Percentiles rank a stretch among this genome's conserved stretches.
These are phyloP conservation scores for Pipistrellus pygmaeus DNA, from an alignment of 2,797 vertebrate genomes.

Conservation along the genomic window DNA sequence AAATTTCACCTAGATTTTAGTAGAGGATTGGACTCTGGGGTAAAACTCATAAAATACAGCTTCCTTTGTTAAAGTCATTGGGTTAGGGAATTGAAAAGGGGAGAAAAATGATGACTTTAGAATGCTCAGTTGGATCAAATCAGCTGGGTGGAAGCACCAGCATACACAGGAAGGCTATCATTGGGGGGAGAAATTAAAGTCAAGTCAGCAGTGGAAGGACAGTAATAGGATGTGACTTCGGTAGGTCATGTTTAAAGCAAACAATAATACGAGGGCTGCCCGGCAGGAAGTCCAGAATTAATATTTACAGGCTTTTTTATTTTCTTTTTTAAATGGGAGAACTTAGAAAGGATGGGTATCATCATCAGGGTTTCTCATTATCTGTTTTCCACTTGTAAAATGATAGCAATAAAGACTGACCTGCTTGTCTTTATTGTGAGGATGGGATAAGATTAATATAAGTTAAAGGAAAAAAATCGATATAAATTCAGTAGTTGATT, in stretches of 20 bases:
- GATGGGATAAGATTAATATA: background rate
- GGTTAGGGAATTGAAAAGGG: conserved; percentile 65
- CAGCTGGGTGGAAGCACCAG: background rate
- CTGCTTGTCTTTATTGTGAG: conserved; percentile 11
- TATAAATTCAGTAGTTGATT: background rate
- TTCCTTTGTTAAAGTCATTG: conserved; percentile 65
- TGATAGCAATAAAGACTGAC: conserved; percentile 18
- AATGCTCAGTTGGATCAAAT: conserved; percentile 61
- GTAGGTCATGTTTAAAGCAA: background rate
- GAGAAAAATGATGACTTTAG: conserved; percentile 35
- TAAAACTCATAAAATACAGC: conserved; percentile 60
- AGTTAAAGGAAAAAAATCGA: conserved; percentile 1
- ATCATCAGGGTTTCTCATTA: conserved; percentile 21
- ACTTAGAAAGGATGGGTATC: conserved; percentile 48
- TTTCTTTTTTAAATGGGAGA: background rate
- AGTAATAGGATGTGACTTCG: background rate
- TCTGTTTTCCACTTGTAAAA: conserved; percentile 54
- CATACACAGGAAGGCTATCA: conserved; percentile 49
- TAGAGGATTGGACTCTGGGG: conserved; percentile 31
- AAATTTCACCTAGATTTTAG: conserved; percentile 50
- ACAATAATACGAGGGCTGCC: conserved; percentile 48
- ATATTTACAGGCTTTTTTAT: conserved; percentile 35
- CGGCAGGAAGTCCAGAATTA: background rate
- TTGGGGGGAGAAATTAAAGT: conserved; percentile 25
- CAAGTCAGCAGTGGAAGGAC: background rate